A percentile compares a stretch with the other conserved stretches of the same genome.
phyloP scores from a whole-genome alignment of 1,140 invertebrate genomes.

The Bombus superbus region DNA sequence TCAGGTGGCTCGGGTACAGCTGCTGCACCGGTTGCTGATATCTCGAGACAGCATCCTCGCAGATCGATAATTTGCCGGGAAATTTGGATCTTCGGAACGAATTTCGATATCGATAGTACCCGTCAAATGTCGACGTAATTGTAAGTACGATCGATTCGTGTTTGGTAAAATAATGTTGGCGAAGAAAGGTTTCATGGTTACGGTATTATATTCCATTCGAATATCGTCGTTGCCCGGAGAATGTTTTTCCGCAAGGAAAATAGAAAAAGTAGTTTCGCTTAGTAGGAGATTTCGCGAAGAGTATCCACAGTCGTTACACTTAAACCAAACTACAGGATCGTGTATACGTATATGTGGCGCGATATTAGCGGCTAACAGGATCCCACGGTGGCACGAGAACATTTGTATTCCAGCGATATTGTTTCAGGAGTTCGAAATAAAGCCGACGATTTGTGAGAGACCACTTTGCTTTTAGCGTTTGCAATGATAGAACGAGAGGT shows the following conservation, averaged over 20 bases:
- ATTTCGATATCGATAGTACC: not conserved
- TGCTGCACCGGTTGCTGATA: conserved; percentile 55
- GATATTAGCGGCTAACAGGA: conserved; percentile 5
- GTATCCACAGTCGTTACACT: not conserved
- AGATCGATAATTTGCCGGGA: conserved; percentile 46
- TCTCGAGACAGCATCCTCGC: conserved; percentile 50
- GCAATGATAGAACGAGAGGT: not conserved
- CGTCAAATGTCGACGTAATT: not conserved
- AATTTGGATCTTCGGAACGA: not conserved
- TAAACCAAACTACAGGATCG: not conserved
- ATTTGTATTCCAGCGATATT: not conserved
- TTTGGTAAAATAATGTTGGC: not conserved
- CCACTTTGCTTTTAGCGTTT: conserved; percentile 5
- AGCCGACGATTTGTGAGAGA: conserved; percentile 14
- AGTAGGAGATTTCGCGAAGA: not conserved
- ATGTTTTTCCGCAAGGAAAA: no score
- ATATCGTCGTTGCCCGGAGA: no score
- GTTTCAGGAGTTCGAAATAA: conserved; percentile 9
- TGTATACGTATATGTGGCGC: not conserved
- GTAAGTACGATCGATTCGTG: no score
- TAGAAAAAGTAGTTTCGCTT: not conserved
- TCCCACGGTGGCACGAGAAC: not conserved
- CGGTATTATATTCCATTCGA: not conserved
- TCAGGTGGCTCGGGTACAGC: conserved; percentile 52
- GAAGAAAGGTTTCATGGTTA: not conserved